phyloP scores from a whole-genome alignment of 2,797 vertebrate genomes.

The Spondyliosoma cantharus region DNA sequence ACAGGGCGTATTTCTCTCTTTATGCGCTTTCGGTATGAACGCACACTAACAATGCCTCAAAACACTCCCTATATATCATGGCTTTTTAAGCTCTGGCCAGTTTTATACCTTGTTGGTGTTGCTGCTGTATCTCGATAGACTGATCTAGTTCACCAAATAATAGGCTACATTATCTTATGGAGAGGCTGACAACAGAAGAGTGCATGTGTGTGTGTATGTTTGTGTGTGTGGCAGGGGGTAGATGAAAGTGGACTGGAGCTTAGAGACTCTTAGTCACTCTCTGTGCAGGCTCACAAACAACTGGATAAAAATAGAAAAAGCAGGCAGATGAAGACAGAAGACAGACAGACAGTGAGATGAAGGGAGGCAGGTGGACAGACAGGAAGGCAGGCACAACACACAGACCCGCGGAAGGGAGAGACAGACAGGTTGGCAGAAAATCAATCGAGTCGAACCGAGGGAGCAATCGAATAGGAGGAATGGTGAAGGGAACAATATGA shows the following conservation, averaged over 20 bases:
- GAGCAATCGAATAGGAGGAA: slow-evolving; percentile 37
- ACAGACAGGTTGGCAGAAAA: slow-evolving; percentile 60
- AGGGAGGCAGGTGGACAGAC: slow-evolving; percentile 61
- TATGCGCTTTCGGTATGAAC: too few relatives aligned
- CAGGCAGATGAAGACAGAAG: slow-evolving; percentile 59
- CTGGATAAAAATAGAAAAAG: slow-evolving; percentile 79
- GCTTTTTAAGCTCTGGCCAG: slow-evolving; percentile 14
- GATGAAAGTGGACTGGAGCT: slow-evolving; percentile 76
- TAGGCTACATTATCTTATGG: slow-evolving; percentile 45
- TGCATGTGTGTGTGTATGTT: slow-evolving; percentile 6
- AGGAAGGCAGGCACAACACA: slow-evolving; percentile 8
- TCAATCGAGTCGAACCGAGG: slow-evolving; percentile 50
- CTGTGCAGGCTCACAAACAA: slow-evolving; percentile 72
- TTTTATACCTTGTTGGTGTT: slow-evolving; percentile 6
- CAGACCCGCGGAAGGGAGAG: slow-evolving; percentile 22
- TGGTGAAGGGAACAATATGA: not conserved
- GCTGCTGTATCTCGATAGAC: slow-evolving; percentile 23
- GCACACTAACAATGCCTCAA: slow-evolving; percentile 12
- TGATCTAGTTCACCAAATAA: slow-evolving; percentile 52
- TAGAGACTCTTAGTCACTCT: slow-evolving; percentile 78
- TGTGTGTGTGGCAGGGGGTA: slow-evolving; percentile 34
- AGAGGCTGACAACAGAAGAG: slow-evolving; percentile 29
- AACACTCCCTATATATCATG: not conserved
- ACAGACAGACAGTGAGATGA: slow-evolving; percentile 53
- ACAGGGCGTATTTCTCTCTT: too few relatives aligned